Conservation (phyloP, 2,113 vertebrate species). For the Zapus hudsonius region DNA sequence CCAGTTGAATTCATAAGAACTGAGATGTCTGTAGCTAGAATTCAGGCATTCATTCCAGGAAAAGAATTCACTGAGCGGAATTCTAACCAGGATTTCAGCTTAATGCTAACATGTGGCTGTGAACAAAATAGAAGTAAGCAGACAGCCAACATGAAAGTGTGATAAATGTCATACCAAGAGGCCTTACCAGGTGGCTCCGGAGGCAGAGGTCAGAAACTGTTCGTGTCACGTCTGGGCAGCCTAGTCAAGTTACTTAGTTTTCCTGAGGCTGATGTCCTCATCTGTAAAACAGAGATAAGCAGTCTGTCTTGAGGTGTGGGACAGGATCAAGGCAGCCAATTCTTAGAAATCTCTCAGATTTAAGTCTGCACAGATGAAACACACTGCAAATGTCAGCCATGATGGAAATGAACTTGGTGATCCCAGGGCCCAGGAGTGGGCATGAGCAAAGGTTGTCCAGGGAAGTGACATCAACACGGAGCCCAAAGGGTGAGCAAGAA, state of each 20-base stretch:
- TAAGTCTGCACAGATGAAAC: neutral
- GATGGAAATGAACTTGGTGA: neutral
- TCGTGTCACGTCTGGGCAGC: neutral
- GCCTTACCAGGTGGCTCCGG: fast-evolving
- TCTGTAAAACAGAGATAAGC: neutral
- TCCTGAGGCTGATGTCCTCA: neutral
- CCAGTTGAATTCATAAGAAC: neutral
- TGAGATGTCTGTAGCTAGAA: neutral
- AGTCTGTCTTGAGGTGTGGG: neutral
- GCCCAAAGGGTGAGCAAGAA: neutral
- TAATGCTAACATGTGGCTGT: neutral
- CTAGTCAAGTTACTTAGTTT: neutral
- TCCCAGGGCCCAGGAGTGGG: too few relatives aligned
- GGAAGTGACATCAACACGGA: neutral
- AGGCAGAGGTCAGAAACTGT: neutral
- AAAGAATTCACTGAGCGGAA: neutral
- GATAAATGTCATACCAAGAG: neutral
- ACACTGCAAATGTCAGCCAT: fast-evolving
- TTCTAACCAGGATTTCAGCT: neutral
- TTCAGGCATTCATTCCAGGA: neutral
- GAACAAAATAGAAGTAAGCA: neutral
- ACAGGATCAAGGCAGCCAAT: neutral
- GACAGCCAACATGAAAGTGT: neutral
- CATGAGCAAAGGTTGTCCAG: neutral
- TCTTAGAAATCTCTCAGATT: neutral